phyloP scores from a whole-genome alignment of 2,888 invertebrate genomes.

The Emesis russula region DNA sequence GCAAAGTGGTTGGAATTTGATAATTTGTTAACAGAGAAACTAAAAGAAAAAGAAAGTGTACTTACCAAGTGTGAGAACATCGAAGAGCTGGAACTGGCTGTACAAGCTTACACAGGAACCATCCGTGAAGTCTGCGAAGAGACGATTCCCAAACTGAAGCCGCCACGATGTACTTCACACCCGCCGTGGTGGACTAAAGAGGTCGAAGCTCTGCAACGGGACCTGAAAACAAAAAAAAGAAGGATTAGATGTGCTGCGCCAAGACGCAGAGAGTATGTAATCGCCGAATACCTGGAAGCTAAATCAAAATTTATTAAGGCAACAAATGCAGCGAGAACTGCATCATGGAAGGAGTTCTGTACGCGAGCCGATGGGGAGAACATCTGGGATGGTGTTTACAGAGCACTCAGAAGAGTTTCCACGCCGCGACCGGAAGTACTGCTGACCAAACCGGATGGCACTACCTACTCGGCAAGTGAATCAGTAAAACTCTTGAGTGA shows the following conservation, averaged over 20 bases:
- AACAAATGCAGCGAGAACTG: background rate
- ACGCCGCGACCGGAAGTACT: conserved; percentile 13
- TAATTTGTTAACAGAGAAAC: background rate
- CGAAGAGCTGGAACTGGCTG: background rate
- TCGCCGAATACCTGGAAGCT: background rate
- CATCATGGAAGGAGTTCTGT: conserved; percentile 13
- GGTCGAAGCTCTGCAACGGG: conserved; percentile 3
- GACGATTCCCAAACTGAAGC: background rate
- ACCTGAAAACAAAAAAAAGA: conserved; percentile 20
- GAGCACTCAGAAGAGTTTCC: background rate
- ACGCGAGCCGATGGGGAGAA: background rate
- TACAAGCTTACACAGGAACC: background rate
- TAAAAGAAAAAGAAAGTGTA: background rate
- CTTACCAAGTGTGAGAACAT: too few relatives aligned
- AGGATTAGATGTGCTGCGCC: conserved; percentile 41
- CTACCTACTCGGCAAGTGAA: background rate
- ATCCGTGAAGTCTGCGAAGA: background rate
- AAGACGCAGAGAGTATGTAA: background rate
- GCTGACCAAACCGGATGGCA: conserved; percentile 31
- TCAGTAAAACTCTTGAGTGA: conserved; percentile 48
- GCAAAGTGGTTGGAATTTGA: background rate
- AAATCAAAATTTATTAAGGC: background rate
- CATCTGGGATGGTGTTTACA: conserved; percentile 9
- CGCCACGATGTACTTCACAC: too few relatives aligned
- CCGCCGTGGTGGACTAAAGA: conserved; percentile 42